Conservation (phyloP, 2,888 invertebrate species). For the Drosophila borealis region DNA sequence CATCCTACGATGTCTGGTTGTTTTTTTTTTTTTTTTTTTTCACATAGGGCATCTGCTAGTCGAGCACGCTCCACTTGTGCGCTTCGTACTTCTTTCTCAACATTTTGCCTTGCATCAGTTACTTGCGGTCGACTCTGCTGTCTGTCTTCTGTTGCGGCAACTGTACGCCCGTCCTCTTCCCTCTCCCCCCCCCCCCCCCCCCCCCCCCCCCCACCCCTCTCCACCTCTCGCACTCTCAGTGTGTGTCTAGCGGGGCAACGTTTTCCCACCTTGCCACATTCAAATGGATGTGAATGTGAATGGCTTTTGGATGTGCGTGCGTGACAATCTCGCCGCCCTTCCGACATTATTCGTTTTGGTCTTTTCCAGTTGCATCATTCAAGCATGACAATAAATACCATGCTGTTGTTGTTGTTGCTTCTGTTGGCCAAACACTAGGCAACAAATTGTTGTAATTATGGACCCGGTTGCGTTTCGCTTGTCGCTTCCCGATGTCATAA, state of each 20-base stretch:
- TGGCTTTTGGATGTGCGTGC: conserved; percentile 64
- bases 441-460: conserved; percentile 80
- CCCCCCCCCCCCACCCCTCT: background rate
- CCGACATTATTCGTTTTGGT: conserved; percentile 41
- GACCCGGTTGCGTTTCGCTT: conserved; percentile 74
- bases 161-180: conserved; percentile 14
- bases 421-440: conserved; percentile 76
- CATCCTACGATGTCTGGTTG: too few species aligned
- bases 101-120: conserved; percentile 16
- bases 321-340: conserved; percentile 67
- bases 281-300: conserved; percentile 32
- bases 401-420: conserved; percentile 34
- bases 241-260: conserved; percentile 25
- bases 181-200: background rate
- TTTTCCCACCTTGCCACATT: conserved; percentile 63
- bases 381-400: conserved; percentile 75
- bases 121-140: conserved; percentile 10
- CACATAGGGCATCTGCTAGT: conserved; percentile 9
- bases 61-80: background rate
- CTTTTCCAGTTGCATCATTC: conserved; percentile 76
- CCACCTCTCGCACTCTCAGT: too few species aligned
- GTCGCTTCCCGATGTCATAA: conserved; percentile 79
- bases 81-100: background rate
- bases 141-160: conserved; percentile 22
- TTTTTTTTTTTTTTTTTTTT: background rate